phyloP scores from a whole-genome alignment of 2,888 invertebrate species.

The Rosalia funebris region DNA sequence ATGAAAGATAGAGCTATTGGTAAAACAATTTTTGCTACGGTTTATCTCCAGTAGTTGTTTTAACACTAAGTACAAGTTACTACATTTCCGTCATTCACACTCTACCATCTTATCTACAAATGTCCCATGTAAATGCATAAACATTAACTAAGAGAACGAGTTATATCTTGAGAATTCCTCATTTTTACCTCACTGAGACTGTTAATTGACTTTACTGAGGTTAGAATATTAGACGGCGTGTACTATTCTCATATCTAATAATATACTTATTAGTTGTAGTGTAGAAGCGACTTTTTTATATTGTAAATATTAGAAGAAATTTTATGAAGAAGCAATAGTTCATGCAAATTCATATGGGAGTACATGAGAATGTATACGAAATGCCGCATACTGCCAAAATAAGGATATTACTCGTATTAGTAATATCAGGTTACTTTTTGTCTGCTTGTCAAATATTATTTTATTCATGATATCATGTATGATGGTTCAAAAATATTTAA shows the following conservation, averaged over 20 bases:
- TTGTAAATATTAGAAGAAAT: too few species aligned
- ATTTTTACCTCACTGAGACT: slow-evolving; percentile 1
- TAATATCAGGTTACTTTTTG: too few species aligned
- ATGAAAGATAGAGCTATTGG: background rate
- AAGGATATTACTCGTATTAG: too few species aligned
- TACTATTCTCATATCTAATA: slow-evolving; percentile 2
- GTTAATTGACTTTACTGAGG: slow-evolving; percentile 13
- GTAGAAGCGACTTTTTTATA: too few species aligned
- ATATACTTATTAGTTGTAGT: too few species aligned
- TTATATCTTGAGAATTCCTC: slow-evolving; percentile 28
- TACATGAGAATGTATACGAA: too few species aligned
- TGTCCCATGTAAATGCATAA: slow-evolving; percentile 19
- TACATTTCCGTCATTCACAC: slow-evolving; percentile 27
- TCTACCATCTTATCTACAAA: slow-evolving; percentile 26
- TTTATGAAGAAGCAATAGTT: too few species aligned
- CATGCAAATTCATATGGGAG: too few species aligned
- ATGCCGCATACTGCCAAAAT: too few species aligned
- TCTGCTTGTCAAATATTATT: too few species aligned
- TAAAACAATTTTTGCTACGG: slow-evolving; percentile 4
- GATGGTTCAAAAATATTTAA: too few species aligned
- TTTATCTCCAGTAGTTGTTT: slow-evolving; percentile 20
- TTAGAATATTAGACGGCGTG: slow-evolving; percentile 1
- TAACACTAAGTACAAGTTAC: slow-evolving; percentile 27
- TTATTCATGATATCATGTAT: too few species aligned
- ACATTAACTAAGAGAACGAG: slow-evolving; percentile 9